phyloP scores from a whole-genome alignment of 2,113 vertebrate species.

The Ornithorhynchus anatinus region DNA sequence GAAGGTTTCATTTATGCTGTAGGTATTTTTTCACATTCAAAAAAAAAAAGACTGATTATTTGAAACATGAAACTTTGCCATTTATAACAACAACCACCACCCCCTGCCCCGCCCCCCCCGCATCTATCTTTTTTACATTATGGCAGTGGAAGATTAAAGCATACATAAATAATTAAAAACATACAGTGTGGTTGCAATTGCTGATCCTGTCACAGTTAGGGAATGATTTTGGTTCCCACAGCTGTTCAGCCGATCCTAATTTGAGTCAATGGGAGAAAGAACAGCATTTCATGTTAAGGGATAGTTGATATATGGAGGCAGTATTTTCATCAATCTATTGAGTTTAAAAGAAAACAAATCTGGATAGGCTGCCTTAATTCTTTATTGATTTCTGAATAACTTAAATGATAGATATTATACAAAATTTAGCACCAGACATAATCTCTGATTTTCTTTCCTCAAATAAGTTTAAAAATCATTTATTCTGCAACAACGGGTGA shows the following conservation, averaged over 20 bases:
- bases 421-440: conserved; percentile 9
- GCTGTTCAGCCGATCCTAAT: neutral
- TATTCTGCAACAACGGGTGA: neutral
- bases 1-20: conserved; percentile 26
- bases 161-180: conserved; percentile 16
- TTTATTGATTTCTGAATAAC: conserved; percentile 27
- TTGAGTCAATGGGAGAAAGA: conserved; percentile 8
- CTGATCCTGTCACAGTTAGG: neutral
- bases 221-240: neutral
- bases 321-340: neutral
- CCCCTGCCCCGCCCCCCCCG: no score
- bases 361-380: neutral
- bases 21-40: neutral
- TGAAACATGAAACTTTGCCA: conserved; percentile 16
- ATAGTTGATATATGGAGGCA: conserved; percentile 8
- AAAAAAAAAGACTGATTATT: conserved; percentile 15
- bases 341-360: conserved; percentile 36
- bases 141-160: neutral
- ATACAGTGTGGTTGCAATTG: neutral
- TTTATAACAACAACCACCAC: conserved; percentile 15
- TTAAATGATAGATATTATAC: conserved; percentile 20
- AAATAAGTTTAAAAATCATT: conserved; percentile 10
- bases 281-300: neutral
- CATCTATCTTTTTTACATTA: neutral
- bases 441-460: conserved; percentile 14